phyloP scores from a whole-genome alignment of 1,140 invertebrate genomes.

The Sminthurinus signatus region DNA sequence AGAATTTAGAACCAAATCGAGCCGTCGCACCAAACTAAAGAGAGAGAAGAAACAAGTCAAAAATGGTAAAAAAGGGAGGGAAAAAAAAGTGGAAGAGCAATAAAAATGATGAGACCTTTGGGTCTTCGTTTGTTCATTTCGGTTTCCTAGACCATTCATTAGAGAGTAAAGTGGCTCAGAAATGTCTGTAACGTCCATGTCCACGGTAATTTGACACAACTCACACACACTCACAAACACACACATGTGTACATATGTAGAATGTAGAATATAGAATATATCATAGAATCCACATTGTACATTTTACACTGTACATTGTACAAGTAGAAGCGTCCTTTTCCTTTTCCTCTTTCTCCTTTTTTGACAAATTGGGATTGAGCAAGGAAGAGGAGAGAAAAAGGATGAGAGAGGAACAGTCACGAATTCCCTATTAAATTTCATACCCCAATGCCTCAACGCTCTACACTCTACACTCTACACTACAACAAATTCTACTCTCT shows the following conservation, averaged over 20 bases:
- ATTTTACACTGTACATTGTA: too few species aligned
- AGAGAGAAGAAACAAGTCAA: background rate
- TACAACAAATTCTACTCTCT: too few species aligned
- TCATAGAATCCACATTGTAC: too few species aligned
- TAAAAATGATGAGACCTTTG: slow-evolving; percentile 35
- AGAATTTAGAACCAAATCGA: too few species aligned
- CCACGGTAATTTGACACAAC: slow-evolving; percentile 29
- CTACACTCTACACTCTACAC: too few species aligned
- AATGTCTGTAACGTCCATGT: too few species aligned
- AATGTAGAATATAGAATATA: too few species aligned
- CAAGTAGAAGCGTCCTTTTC: too few species aligned
- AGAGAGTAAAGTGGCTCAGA: slow-evolving; percentile 15
- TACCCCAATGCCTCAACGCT: slow-evolving; percentile 1
- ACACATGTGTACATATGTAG: too few species aligned
- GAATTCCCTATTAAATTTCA: slow-evolving; percentile 33
- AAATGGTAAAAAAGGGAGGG: background rate
- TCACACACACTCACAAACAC: too few species aligned
- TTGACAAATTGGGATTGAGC: slow-evolving; percentile 35
- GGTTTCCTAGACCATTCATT: slow-evolving; percentile 36
- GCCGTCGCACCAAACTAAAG: too few species aligned
- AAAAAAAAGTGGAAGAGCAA: slow-evolving; percentile 16
- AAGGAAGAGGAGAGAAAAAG: slow-evolving; percentile 8
- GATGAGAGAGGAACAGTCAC: slow-evolving; percentile 16
- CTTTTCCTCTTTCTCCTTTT: too few species aligned
- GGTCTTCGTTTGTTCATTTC: slow-evolving; percentile 38